phyloP scores from a whole-genome alignment of 2,888 invertebrate genomes.

The Scaptomyza flava region DNA sequence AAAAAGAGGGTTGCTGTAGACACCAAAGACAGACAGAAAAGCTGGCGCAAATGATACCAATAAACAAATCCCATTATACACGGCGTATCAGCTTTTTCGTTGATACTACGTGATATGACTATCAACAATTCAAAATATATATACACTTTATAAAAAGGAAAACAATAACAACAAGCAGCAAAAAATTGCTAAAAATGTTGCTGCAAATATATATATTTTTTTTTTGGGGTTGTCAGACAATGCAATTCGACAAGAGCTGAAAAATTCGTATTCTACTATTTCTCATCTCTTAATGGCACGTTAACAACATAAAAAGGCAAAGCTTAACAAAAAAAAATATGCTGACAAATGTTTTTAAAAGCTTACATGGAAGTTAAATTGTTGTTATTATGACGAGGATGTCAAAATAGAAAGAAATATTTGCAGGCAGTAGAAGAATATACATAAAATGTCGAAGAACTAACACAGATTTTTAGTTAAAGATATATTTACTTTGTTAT shows the following conservation, averaged over 20 bases:
- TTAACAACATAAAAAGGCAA: neutral
- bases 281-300: slow-evolving; percentile 1
- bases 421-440: too few relatives aligned
- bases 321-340: neutral
- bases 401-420: neutral
- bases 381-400: neutral
- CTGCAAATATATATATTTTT: slow-evolving; percentile 1
- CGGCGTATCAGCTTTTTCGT: slow-evolving; percentile 82
- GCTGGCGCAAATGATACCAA: slow-evolving; percentile 82
- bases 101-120: slow-evolving; percentile 82
- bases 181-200: slow-evolving; percentile 16
- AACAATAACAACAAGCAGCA: slow-evolving; percentile 9
- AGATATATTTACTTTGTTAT: neutral
- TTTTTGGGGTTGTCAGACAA: slow-evolving; percentile 3
- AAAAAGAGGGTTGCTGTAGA: slow-evolving; percentile 16
- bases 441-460: too few relatives aligned
- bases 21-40: slow-evolving; percentile 21
- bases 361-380: neutral
- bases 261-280: slow-evolving; percentile 9
- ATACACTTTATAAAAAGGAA: neutral
- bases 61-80: slow-evolving; percentile 84
- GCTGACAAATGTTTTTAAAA: neutral
- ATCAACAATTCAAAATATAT: slow-evolving; percentile 51
- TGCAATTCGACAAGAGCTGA: slow-evolving; percentile 31
- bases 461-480: too few relatives aligned